Percentiles rank a stretch among this genome's conserved stretches.
These are phyloP conservation scores for Pterocles gutturalis DNA, from an alignment of 2,113 vertebrate genomes.

Conservation along the genomic window DNA sequence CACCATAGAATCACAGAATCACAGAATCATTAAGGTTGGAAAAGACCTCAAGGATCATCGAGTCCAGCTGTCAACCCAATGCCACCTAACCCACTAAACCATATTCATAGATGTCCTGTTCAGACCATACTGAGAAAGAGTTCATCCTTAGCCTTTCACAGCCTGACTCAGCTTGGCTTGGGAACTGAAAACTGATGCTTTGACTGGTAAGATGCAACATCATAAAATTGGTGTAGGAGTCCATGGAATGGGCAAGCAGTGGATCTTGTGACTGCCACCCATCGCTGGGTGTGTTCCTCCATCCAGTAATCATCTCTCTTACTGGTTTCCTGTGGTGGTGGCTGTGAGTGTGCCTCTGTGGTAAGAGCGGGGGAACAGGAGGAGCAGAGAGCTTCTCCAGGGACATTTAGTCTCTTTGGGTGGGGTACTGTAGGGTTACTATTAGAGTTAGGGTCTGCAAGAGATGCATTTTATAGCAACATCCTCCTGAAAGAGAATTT, in stretches of 20 bases:
- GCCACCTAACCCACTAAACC: too few species aligned
- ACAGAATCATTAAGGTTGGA: too few species aligned
- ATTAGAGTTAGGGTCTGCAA: not conserved
- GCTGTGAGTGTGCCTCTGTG: not conserved
- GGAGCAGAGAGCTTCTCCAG: not conserved
- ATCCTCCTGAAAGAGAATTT: not conserved
- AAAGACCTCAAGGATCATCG: too few species aligned
- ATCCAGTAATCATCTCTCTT: not conserved
- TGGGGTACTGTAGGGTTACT: rapidly evolving
- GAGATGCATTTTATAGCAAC: not conserved
- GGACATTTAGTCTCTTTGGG: not conserved
- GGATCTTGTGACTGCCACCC: not conserved
- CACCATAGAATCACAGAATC: not conserved
- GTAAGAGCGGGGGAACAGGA: not conserved
- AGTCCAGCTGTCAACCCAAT: too few species aligned
- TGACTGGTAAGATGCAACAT: not conserved
- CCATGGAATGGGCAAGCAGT: not conserved
- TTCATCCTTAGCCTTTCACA: not conserved
- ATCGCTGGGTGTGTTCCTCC: not conserved
- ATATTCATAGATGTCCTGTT: not conserved
- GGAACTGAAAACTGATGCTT: not conserved
- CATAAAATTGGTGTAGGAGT: not conserved
- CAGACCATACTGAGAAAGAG: not conserved
- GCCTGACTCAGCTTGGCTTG: not conserved
- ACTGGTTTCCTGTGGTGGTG: not conserved